Conservation (phyloP, 2,797 vertebrate species). For the Premnoplex brunnescens region DNA sequence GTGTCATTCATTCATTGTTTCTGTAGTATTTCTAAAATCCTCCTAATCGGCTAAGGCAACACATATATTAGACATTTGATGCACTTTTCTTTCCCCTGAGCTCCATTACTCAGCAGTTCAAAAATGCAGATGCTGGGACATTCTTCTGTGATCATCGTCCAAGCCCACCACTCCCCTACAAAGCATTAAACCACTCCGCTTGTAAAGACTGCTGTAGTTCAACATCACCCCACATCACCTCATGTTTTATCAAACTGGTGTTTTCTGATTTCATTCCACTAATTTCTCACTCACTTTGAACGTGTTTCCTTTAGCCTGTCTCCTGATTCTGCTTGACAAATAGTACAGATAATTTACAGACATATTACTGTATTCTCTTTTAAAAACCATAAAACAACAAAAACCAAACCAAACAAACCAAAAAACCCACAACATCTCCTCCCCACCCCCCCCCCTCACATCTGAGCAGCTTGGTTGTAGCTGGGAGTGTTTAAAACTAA, state of each 20-base stretch:
- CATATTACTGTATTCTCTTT: background rate
- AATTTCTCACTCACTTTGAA: background rate
- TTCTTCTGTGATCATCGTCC: background rate
- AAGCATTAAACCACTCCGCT: background rate
- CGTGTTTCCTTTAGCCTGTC: background rate
- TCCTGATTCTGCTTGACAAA: background rate
- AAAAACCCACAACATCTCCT: too few species aligned
- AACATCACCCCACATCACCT: background rate
- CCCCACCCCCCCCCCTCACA: background rate
- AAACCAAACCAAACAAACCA: too few species aligned
- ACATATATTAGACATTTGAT: background rate
- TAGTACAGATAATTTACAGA: background rate
- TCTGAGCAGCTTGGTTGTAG: background rate
- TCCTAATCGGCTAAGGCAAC: background rate
- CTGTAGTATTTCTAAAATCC: background rate
- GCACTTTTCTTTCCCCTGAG: background rate
- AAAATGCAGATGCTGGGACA: conserved; percentile 18
- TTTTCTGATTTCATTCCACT: background rate
- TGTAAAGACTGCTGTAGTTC: background rate
- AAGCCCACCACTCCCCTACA: background rate
- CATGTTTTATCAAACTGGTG: background rate
- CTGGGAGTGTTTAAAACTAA: background rate
- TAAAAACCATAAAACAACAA: background rate
- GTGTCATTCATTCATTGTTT: background rate
- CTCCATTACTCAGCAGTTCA: background rate